Conservation (phyloP, 37 sponge, comb jelly and placozoan species). For the Lycopodina hypogea region DNA sequence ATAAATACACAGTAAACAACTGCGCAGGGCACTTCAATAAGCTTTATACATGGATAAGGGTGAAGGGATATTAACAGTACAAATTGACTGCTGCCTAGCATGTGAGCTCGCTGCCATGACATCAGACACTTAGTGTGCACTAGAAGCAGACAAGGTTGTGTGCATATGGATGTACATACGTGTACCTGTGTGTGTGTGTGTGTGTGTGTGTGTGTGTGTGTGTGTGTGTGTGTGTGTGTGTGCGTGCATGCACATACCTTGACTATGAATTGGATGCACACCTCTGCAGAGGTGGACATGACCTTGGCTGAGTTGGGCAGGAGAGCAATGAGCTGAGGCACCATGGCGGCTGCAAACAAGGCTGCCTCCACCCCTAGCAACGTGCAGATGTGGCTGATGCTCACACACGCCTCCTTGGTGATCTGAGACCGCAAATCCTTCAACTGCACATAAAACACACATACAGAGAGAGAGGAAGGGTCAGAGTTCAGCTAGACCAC, state of each 20-base stretch:
- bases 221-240: too few relatives aligned
- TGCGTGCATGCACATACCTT: conserved; percentile 24
- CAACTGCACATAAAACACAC: conserved; percentile 23
- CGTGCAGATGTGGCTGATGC: conserved; percentile 52
- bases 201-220: too few relatives aligned
- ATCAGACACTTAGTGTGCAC: too few relatives aligned
- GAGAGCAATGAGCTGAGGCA: conserved; percentile 62
- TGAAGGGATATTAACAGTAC: too few relatives aligned
- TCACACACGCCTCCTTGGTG: conserved; percentile 70
- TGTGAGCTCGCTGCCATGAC: too few relatives aligned
- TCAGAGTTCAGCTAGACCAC: not conserved
- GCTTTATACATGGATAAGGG: too few relatives aligned
- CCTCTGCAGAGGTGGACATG: conserved; percentile 68
- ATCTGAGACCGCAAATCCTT: conserved; percentile 82
- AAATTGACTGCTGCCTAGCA: too few relatives aligned
- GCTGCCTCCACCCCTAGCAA: conserved; percentile 36
- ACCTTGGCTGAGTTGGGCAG: conserved; percentile 76
- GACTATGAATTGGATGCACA: conserved; percentile 56
- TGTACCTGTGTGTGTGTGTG: too few relatives aligned
- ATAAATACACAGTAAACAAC: too few relatives aligned
- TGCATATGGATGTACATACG: not conserved
- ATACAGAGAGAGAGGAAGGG: not conserved
- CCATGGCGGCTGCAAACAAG: conserved; percentile 47
- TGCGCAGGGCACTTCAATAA: too few relatives aligned
- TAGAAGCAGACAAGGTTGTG: not conserved